Percentiles rank a stretch among this genome's conserved stretches.
phyloP scores from a whole-genome alignment of 2,888 invertebrate genomes.

The Lamellibrachia columna region DNA sequence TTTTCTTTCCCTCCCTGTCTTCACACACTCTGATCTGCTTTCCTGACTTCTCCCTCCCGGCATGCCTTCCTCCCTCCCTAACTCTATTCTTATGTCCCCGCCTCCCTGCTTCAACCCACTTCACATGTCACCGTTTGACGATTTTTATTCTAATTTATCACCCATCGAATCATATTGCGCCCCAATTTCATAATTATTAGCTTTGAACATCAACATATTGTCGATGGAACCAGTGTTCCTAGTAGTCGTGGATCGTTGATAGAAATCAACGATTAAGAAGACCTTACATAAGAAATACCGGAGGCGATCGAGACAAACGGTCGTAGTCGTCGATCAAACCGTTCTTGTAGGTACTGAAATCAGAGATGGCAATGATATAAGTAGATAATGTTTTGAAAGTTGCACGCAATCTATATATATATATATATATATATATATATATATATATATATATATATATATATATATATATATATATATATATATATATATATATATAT shows the following conservation, averaged over 20 bases:
- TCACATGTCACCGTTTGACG: too few relatives aligned
- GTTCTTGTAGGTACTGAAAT: not conserved
- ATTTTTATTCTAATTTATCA: not conserved
- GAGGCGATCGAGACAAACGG: not conserved
- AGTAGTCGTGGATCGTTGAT: not conserved
- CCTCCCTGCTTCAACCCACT: too few relatives aligned
- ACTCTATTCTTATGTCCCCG: too few relatives aligned
- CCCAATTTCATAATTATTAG: not conserved
- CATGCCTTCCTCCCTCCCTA: too few relatives aligned
- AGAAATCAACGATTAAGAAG: not conserved
- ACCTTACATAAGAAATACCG: not conserved
- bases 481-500: not conserved
- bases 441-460: not conserved
- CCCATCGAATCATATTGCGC: not conserved
- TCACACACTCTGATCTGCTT: too few relatives aligned
- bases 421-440: not conserved
- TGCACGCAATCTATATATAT: not conserved
- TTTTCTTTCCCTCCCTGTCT: too few relatives aligned
- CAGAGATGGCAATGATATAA: not conserved
- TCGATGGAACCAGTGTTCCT: not conserved
- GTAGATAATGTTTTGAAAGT: not conserved
- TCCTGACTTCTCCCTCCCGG: too few relatives aligned
- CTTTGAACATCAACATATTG: not conserved
- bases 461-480: not conserved
- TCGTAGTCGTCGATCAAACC: not conserved